Evolutionary conservation across 1,140 invertebrate genomes (phyloP), one percentile per base, ranked within the genome.

Genomic region (Steinernema khuongi): DNA sequence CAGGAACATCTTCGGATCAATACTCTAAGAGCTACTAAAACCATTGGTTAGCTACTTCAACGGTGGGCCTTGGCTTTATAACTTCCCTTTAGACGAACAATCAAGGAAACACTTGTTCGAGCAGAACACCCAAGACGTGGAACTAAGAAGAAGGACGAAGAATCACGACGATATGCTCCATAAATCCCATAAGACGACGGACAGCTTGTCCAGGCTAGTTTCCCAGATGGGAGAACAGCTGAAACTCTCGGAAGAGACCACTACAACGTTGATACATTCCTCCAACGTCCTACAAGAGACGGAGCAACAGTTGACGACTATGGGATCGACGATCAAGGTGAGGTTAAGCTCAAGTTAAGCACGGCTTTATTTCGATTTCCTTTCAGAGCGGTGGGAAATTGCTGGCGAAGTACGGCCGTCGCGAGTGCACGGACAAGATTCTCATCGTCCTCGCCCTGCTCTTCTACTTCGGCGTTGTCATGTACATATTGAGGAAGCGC

Each of bases 361-460:
- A 72, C 76, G 77, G 82, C 7, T 84, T 82, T 72, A 88, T 88
- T 11, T 89, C 88, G 1, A 79, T 81, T 26, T 85, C 80, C 30
- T 70, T 74, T 78, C 88, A 90, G 17, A 93, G 93, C 82, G 94
- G 94, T 0, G 90, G 91, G 73, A 94, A 94, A 86, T 87, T 97
- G 1, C 86, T 97, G 36, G 93, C 92, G 26, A 97, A 97, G 88
- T 97, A 96, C 87, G 93, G 92, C 1, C 87, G 94, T 77, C 87
- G 94, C 31, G 94, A 97, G 87, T 91, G 94, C 70, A 97, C 95
- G 0, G 94, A 97, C 84, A 96, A 95, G 89, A 89, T 94, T 60
- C 87, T 97, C 0, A 90, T 97, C 75, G 90, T 92, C 74, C 90
- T 97, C 81, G 93, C 93, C 66, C 91, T 97, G 83, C 88, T 90